These are phyloP conservation scores for Prorops nasuta DNA, from an alignment of 1,140 invertebrate genomes.

Conservation along the genomic window DNA sequence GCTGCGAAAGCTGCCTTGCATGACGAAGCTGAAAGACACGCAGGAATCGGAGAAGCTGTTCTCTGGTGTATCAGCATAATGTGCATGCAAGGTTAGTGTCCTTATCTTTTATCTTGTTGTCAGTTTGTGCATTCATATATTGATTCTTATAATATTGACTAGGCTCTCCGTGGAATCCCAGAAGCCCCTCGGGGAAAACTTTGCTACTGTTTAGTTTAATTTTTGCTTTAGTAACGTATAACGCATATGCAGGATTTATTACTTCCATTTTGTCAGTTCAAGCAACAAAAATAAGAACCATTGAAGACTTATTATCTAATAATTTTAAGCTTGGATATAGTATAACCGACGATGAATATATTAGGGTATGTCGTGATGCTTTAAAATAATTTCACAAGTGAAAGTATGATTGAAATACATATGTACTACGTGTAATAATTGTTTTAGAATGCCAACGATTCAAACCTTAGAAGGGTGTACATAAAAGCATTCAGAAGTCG, in stretches of 20 bases:
- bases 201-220: conserved; percentile 60
- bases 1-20: conserved; percentile 37
- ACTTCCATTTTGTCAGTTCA: conserved; percentile 66
- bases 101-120: too few relatives aligned
- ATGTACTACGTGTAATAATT: background rate
- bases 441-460: conserved; percentile 49
- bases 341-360: conserved; percentile 46
- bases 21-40: conserved; percentile 34
- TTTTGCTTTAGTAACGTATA: conserved; percentile 62
- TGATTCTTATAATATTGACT: conserved; percentile 13
- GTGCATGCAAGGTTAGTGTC: conserved; percentile 61
- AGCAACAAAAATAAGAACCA: conserved; percentile 58
- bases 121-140: background rate
- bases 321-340: conserved; percentile 63
- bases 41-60: conserved; percentile 57
- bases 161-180: conserved; percentile 62
- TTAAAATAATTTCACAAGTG: too few relatives aligned
- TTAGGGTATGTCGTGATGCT: conserved; percentile 40
- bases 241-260: conserved; percentile 64
- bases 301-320: conserved; percentile 60
- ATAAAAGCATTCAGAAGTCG: conserved; percentile 49
- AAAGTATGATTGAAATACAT: background rate
- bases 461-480: conserved; percentile 47
- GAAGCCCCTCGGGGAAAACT: conserved; percentile 58
- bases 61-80: conserved; percentile 64